Evolutionary conservation across 2,888 invertebrate genomes (phyloP).

Genomic region (Rutpela maculata): DNA sequence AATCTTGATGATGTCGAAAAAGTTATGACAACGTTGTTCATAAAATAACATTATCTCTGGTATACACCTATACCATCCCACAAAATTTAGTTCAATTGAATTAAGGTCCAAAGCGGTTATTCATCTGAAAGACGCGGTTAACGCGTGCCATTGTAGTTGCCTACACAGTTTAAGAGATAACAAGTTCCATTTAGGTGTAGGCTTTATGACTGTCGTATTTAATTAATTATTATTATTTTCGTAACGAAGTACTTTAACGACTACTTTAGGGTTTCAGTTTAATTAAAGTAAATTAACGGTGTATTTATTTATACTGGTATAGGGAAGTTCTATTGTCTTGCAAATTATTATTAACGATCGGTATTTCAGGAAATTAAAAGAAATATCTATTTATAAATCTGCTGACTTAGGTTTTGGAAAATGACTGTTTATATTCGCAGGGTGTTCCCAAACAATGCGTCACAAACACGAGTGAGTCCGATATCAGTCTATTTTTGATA

Average conservation of each 20-base stretch:
- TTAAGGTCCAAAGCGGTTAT: not conserved
- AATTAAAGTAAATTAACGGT: not conserved
- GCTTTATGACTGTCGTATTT: not conserved
- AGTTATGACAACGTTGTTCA: not conserved
- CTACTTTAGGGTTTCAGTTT: not conserved
- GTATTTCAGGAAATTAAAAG: not conserved
- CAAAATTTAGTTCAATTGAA: not conserved
- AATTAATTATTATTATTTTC: constrained; percentile 7
- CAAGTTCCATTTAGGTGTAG: not conserved
- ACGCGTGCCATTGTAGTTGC: not conserved
- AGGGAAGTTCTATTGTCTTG: not conserved
- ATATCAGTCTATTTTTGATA: too few relatives aligned
- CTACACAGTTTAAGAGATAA: constrained; percentile 1
- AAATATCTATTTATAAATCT: not conserved
- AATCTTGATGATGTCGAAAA: not conserved
- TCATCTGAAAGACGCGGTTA: not conserved
- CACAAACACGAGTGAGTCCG: too few relatives aligned
- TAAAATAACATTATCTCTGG: not conserved
- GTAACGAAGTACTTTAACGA: not conserved
- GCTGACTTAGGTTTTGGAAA: not conserved
- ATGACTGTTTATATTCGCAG: too few relatives aligned
- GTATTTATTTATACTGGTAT: not conserved
- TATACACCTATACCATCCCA: not conserved
- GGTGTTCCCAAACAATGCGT: too few relatives aligned
- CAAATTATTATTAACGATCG: not conserved